Conservation (phyloP, 2,113 vertebrate genomes). For the Zingel zingel region DNA sequence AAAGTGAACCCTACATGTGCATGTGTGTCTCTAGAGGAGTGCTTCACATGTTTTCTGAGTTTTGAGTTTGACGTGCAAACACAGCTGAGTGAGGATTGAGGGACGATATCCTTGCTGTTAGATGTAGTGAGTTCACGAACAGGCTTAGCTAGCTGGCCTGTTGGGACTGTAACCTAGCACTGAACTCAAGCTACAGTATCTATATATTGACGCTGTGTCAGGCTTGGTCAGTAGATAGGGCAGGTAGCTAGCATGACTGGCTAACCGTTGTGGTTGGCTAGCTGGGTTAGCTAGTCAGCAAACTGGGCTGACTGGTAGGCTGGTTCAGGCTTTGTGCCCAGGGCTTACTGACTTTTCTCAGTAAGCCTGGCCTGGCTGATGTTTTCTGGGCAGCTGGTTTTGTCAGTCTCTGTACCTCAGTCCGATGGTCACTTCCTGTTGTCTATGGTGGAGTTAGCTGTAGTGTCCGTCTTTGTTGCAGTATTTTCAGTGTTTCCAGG, state of each 20-base stretch:
- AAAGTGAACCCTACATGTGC: slow-evolving; percentile 40
- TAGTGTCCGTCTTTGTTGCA: slow-evolving; percentile 63
- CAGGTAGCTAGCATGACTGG: slow-evolving; percentile 38
- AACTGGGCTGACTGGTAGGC: slow-evolving; percentile 47
- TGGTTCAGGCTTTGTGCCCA: slow-evolving; percentile 53
- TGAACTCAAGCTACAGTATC: slow-evolving; percentile 59
- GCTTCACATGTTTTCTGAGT: slow-evolving; percentile 26
- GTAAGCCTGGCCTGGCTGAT: slow-evolving; percentile 36
- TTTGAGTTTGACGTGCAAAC: slow-evolving; percentile 15
- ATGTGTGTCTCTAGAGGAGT: slow-evolving; percentile 30
- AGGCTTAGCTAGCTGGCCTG: slow-evolving; percentile 16
- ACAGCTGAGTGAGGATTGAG: slow-evolving; percentile 1
- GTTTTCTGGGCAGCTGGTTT: slow-evolving; percentile 39
- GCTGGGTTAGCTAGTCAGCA: slow-evolving; percentile 44
- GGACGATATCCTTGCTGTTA: not conserved
- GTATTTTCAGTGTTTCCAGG: slow-evolving; percentile 51
- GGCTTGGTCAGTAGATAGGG: slow-evolving; percentile 54
- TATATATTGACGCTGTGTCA: slow-evolving; percentile 41
- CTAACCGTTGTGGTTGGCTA: slow-evolving; percentile 23
- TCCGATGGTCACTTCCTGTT: slow-evolving; percentile 72
- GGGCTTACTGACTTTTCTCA: slow-evolving; percentile 42
- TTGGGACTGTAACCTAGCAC: slow-evolving; percentile 28
- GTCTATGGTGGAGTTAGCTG: slow-evolving; percentile 62
- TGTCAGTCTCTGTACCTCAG: slow-evolving; percentile 42
- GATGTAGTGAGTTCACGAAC: slow-evolving; percentile 13